Base-by-base conservation (phyloP, 2,797 vertebrate species). In the Synaphobranchus kaupii region DNA sequence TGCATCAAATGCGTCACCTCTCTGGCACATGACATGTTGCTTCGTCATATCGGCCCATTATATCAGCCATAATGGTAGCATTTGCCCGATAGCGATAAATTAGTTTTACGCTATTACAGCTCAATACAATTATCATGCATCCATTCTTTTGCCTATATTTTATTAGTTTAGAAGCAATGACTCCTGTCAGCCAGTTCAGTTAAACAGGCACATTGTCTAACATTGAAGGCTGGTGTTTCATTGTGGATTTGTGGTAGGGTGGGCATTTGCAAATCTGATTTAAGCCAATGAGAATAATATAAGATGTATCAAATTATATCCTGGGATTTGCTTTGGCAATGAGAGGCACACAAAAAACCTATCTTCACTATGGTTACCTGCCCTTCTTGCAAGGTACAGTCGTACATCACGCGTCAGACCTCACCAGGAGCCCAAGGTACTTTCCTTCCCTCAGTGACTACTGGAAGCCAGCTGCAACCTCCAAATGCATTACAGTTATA, bases 331-430 rank as follows among this genome's bases (percentile, higher is more conserved):
- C 76, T 80, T 81, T 81, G 44, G 34, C 73, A 34, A 44, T 78
- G 73, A 78, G 31, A 20, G 73, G 34, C 31, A 44, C 10, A 47
- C 73, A 78, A 34, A 78, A 78, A 17, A 31, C 68, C 13, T 7
- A 71, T 31, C 73, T 78, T 78, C 73, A 44, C 73, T 78, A 47
- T 44, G 73, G 73, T 78, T 78, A 78, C 31, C 17, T 78, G 73
- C 17, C 39, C 34, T 44, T 78, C 17, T 47, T 44, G 7, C 73
- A 47, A 78, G 73, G 73, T 78, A 78, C 13, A 13, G 73, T 78
- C 15, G 8, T 78, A 25, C 39, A 25, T 22, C 5, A 7, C 5
- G 0, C 31, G 6, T 78, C 73, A 78, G 15, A 20, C 73, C 73
- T 78, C 39, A 78, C 17, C 73, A 20, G 54, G 54, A 9, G 54